Base-by-base conservation (phyloP, 2,797 vertebrate species). In the Martes flavigula region DNA sequence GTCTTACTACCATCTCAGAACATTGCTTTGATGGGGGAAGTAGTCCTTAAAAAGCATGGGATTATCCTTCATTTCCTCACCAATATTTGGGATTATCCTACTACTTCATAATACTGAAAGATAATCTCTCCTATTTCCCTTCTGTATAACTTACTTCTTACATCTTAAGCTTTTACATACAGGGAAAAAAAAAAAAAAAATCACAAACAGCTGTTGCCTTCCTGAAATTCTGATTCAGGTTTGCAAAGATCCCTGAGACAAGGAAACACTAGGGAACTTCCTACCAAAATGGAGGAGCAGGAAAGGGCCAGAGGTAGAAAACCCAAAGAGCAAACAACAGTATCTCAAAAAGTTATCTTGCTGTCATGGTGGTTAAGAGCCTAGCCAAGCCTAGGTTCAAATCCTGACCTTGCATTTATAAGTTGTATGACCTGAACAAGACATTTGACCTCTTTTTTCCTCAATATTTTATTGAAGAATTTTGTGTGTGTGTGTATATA, bases 41-140 rank as follows among this genome's bases (percentile, higher is more conserved):
- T n/a, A 17, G 23, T 85, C 18, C n/a, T 54, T 60, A 46, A 35
- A 90, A 87, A 18, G 11, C 27, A 25, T 35, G 25, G 7, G 4
- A 51, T 75, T 25, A 75, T 30, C 72, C 7, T 32, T 72, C 23
- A 25, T 10, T 4, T 20, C 17, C 17, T 90, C 27, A 72, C 2
- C 23, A 20, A 23, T 3, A 87, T 66, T 62, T 73, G 30, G 4
- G 30, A 66, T 51, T 66, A 72, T 27, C 14, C 64, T 35, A 35
- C 3, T 27, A 13, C 38, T 20, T 43, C 48, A 40, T 32, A 78
- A 30, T 0, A 43, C 2, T n/a, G 8, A 11, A 7, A 30, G 1
- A 14, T 7, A 38, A 48, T 56, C 0, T 91, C 11, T 72, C 64
- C 21, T 81, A 0, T 64, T 17, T 66, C n/a, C 3, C 4, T 38